phyloP scores from a whole-genome alignment of 2,888 invertebrate genomes.

The Drosophila merina region DNA sequence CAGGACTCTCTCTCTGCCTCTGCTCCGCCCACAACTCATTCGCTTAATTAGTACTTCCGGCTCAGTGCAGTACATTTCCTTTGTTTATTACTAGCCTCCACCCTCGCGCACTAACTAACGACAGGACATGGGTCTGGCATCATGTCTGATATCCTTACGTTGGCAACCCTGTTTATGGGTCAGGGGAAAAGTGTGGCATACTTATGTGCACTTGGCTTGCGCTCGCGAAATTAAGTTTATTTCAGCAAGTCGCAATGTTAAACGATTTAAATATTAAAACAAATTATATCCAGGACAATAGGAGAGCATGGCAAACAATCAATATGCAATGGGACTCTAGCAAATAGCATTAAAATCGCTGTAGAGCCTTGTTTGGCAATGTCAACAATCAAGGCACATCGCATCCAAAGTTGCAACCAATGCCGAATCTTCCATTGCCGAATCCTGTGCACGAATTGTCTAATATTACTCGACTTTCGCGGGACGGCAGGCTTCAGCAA shows the following conservation, averaged over 20 bases:
- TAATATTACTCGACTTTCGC: slow-evolving; percentile 56
- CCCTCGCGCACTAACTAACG: slow-evolving; percentile 29
- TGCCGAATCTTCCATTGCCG: slow-evolving; percentile 8
- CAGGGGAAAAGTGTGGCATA: slow-evolving; percentile 33
- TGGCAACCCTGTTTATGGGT: slow-evolving; percentile 23
- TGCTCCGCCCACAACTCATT: slow-evolving; percentile 52
- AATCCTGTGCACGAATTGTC: slow-evolving; percentile 51
- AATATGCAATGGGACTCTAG: background rate
- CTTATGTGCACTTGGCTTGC: slow-evolving; percentile 23
- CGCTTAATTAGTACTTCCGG: slow-evolving; percentile 72
- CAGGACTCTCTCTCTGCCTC: slow-evolving; percentile 10
- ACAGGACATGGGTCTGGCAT: slow-evolving; percentile 46
- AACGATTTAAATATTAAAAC: slow-evolving; percentile 42
- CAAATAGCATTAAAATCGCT: slow-evolving; percentile 12
- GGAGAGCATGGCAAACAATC: slow-evolving; percentile 7
- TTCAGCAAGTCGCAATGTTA: slow-evolving; percentile 5
- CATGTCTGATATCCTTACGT: slow-evolving; percentile 33
- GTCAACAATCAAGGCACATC: slow-evolving; percentile 38
- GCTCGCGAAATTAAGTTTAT: slow-evolving; percentile 5
- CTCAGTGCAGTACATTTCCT: slow-evolving; percentile 58
- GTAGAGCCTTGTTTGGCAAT: slow-evolving; percentile 15
- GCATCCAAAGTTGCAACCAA: slow-evolving; percentile 31
- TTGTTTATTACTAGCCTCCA: slow-evolving; percentile 59
- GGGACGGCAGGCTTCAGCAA: background rate
- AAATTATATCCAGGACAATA: slow-evolving; percentile 56